These are phyloP conservation scores for Leucoraja ocellata DNA, from an alignment of 2,797 vertebrate species.

Conservation along the genomic window DNA sequence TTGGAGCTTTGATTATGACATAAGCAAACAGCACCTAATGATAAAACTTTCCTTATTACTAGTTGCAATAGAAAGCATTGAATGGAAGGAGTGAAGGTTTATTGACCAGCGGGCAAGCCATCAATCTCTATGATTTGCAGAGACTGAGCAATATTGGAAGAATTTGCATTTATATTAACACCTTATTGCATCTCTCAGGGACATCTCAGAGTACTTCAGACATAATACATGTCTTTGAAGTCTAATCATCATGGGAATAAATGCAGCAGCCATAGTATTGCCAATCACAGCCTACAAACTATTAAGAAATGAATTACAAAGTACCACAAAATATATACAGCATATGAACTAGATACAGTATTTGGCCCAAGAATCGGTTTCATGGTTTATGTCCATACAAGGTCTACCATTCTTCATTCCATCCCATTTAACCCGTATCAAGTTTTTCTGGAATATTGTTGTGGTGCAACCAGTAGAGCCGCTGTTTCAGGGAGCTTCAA, in stretches of 20 bases:
- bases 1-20: neutral
- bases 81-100: neutral
- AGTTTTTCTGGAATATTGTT: too few relatives aligned
- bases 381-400: too few relatives aligned
- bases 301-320: neutral
- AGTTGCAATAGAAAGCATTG: neutral
- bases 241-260: neutral
- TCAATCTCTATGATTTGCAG: constrained; percentile 6
- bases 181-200: neutral
- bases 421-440: too few relatives aligned
- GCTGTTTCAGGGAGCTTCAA: too few relatives aligned
- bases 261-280: neutral
- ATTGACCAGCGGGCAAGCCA: neutral
- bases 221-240: neutral
- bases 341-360: too few relatives aligned
- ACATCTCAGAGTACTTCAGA: neutral
- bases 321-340: too few relatives aligned
- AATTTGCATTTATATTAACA: constrained; percentile 12
- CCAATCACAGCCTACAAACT: neutral
- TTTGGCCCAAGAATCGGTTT: too few relatives aligned
- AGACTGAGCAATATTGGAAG: constrained; percentile 10
- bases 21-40: neutral
- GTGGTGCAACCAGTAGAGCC: too few relatives aligned
- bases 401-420: too few relatives aligned
- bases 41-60: neutral